phyloP scores from a whole-genome alignment of 2,113 vertebrate genomes.

The Pogonocichla stellata region DNA sequence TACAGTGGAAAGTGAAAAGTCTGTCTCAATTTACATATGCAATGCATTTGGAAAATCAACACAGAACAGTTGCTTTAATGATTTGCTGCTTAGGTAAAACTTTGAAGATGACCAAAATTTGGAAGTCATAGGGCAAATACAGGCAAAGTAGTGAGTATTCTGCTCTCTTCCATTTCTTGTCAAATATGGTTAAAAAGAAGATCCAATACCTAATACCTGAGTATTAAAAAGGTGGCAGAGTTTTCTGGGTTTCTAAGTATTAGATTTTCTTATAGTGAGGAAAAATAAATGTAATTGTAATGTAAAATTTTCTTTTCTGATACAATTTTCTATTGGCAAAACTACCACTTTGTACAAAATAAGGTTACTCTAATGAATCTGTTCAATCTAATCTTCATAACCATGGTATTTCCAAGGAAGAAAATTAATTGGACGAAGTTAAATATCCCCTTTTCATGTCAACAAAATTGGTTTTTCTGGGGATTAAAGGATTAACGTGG shows the following conservation, averaged over 20 bases:
- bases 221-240: neutral
- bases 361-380: slow-evolving; percentile 86
- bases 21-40: neutral
- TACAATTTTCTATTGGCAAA: slow-evolving; percentile 55
- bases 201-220: neutral
- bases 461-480: slow-evolving; percentile 92
- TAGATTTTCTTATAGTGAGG: neutral
- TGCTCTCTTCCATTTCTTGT: slow-evolving; percentile 12
- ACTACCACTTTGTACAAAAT: slow-evolving; percentile 68
- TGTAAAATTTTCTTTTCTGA: slow-evolving; percentile 27
- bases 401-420: slow-evolving; percentile 87
- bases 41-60: neutral
- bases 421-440: slow-evolving; percentile 94
- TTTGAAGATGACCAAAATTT: neutral
- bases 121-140: neutral
- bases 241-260: neutral
- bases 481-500: slow-evolving; percentile 96
- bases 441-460: slow-evolving; percentile 86
- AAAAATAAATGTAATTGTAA: neutral
- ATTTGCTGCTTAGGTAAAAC: neutral
- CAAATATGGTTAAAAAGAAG: neutral
- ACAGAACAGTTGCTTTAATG: neutral
- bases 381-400: slow-evolving; percentile 90
- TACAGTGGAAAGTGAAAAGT: slow-evolving; percentile 33
- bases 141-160: neutral